Percentiles rank a stretch among this genome's conserved stretches.
These are phyloP conservation scores for Gasterosteus aculeatus DNA, from an alignment of 2,113 vertebrate species.

Conservation along the genomic window DNA sequence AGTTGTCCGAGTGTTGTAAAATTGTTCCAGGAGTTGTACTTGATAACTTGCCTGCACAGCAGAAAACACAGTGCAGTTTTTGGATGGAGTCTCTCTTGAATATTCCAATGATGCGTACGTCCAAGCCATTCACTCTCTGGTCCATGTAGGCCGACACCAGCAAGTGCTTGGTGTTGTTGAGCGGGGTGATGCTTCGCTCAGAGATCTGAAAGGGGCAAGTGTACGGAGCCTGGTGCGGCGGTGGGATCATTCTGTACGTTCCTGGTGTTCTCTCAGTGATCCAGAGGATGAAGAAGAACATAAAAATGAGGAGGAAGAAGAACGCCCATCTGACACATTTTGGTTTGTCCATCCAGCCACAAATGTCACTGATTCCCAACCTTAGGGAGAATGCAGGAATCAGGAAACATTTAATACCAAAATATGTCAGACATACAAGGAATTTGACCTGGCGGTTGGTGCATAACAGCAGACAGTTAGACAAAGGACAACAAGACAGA, in stretches of 20 bases:
- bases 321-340: background rate
- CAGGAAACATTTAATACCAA: too few species aligned
- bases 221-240: fast-evolving
- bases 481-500: too few species aligned
- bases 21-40: background rate
- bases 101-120: conserved; percentile 78
- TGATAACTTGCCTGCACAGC: conserved; percentile 51
- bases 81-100: conserved; percentile 74
- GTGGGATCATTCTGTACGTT: fast-evolving
- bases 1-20: conserved; percentile 71
- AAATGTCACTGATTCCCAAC: background rate
- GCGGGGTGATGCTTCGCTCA: conserved; percentile 57
- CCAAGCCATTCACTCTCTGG: conserved; percentile 59
- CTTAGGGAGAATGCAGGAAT: conserved; percentile 19
- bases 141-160: conserved; percentile 81
- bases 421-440: too few species aligned
- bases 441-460: too few species aligned
- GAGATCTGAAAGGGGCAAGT: background rate
- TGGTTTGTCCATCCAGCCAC: background rate
- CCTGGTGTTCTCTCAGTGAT: fast-evolving
- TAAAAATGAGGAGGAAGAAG: background rate
- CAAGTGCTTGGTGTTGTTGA: conserved; percentile 76
- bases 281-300: background rate
- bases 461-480: too few species aligned
- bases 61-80: conserved; percentile 79